These are phyloP conservation scores for Bursaphelenchus okinawaensis DNA, from an alignment of 2,888 invertebrate genomes.

Conservation along the genomic window DNA sequence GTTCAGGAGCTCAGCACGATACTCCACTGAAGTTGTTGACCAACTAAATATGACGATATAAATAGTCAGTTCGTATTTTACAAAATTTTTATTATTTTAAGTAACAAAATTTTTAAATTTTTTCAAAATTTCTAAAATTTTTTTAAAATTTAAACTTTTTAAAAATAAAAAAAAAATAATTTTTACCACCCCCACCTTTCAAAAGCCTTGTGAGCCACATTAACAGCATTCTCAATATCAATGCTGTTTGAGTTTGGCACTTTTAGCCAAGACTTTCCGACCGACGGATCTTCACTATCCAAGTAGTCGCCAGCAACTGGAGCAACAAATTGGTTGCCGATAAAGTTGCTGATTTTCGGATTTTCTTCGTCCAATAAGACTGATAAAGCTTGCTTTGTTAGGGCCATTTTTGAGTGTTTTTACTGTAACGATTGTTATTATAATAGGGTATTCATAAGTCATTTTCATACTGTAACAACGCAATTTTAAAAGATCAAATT, in stretches of 20 bases:
- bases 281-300: conserved; percentile 38
- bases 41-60: conserved; percentile 58
- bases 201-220: conserved; percentile 62
- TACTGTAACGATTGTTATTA: too few species aligned
- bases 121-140: too few species aligned
- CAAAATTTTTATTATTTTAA: not conserved
- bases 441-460: too few species aligned
- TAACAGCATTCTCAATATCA: conserved; percentile 59
- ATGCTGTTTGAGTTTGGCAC: conserved; percentile 60
- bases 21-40: conserved; percentile 59
- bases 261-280: conserved; percentile 37
- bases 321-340: conserved; percentile 31
- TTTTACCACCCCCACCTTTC: conserved; percentile 56
- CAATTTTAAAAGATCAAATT: too few species aligned
- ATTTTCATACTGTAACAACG: too few species aligned
- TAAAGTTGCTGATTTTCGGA: conserved; percentile 29
- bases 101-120: too few species aligned
- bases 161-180: too few species aligned
- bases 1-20: conserved; percentile 60
- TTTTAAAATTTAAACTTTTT: too few species aligned
- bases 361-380: not conserved
- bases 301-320: conserved; percentile 21
- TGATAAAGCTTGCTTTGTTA: not conserved
- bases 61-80: too few species aligned
- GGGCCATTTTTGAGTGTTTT: not conserved